Percentiles rank a stretch among this genome's conserved stretches.
phyloP scores from a whole-genome alignment of 1,140 invertebrate species.

The Teleogryllus occipitalis region DNA sequence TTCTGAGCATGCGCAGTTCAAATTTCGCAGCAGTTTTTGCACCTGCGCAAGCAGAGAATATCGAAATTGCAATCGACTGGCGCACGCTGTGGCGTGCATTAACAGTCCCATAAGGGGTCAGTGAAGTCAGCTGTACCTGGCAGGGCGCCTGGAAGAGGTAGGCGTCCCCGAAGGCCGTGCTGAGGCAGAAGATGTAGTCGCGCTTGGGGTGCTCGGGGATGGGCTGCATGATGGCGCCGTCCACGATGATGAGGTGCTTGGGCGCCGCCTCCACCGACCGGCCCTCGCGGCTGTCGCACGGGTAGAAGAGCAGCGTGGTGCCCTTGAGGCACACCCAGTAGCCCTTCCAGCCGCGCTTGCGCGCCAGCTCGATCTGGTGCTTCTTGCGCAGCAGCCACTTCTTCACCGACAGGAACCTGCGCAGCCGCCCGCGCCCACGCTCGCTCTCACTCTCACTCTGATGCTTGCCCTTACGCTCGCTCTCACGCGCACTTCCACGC shows the following conservation, averaged over 20 bases:
- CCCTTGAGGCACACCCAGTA: conserved; percentile 98
- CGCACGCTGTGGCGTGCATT: background rate
- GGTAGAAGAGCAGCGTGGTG: conserved; percentile 92
- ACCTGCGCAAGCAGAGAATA: no score
- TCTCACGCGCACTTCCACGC: no score
- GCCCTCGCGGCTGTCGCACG: conserved; percentile 86
- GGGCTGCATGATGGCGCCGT: conserved; percentile 95
- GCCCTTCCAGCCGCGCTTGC: conserved; percentile 93
- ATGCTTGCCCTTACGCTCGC: no score
- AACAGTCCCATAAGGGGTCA: no score
- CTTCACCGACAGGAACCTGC: conserved; percentile 93
- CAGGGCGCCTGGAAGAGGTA: conserved; percentile 85
- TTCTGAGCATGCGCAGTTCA: no score
- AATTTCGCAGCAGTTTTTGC: no score
- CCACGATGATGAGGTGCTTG: conserved; percentile 92
- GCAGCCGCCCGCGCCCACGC: conserved; percentile 21
- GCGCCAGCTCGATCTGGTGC: conserved; percentile 90
- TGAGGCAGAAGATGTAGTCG: conserved; percentile 96
- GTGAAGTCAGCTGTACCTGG: no score
- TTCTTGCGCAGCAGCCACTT: conserved; percentile 96
- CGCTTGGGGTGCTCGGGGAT: conserved; percentile 96
- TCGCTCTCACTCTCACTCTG: no score
- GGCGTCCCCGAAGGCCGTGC: conserved; percentile 95
- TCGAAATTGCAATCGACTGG: no score
- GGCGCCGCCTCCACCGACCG: conserved; percentile 84